phyloP scores from a whole-genome alignment of 1,140 invertebrate species.

The Spodoptera frugiperda region DNA sequence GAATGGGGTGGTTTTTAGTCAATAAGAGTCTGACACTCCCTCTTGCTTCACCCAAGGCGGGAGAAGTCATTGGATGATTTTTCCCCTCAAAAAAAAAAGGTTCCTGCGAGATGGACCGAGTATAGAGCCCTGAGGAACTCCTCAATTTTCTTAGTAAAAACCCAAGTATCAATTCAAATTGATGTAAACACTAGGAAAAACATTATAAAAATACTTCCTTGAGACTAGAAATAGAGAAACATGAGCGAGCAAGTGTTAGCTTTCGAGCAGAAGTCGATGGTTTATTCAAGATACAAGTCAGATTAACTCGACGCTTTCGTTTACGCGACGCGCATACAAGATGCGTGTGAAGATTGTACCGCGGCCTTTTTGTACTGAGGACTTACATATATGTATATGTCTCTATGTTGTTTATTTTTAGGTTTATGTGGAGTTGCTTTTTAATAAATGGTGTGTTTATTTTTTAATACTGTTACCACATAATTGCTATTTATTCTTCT shows the following conservation, averaged over 20 bases:
- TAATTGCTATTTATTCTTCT: no score
- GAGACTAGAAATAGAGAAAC: background rate
- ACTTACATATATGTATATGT: background rate
- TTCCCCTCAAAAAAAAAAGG: no score
- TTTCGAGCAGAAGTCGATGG: slow-evolving; percentile 24
- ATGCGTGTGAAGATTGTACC: slow-evolving; percentile 1
- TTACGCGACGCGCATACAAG: slow-evolving; percentile 31
- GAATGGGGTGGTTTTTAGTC: no score
- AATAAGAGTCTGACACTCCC: no score
- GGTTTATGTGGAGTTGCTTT: background rate
- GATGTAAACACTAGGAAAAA: background rate
- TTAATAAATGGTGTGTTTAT: no score
- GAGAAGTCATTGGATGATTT: no score
- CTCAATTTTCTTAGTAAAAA: no score
- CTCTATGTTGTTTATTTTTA: background rate
- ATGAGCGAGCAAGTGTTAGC: background rate
- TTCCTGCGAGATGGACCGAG: background rate
- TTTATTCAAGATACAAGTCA: slow-evolving; percentile 39
- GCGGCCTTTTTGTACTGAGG: slow-evolving; percentile 2
- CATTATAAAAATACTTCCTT: background rate
- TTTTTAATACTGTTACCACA: no score
- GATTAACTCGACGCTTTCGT: slow-evolving; percentile 43
- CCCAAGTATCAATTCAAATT: background rate
- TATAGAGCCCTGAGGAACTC: background rate
- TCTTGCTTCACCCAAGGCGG: no score